Conservation (phyloP, 2,888 invertebrate genomes). For the Drosophila mettleri region DNA sequence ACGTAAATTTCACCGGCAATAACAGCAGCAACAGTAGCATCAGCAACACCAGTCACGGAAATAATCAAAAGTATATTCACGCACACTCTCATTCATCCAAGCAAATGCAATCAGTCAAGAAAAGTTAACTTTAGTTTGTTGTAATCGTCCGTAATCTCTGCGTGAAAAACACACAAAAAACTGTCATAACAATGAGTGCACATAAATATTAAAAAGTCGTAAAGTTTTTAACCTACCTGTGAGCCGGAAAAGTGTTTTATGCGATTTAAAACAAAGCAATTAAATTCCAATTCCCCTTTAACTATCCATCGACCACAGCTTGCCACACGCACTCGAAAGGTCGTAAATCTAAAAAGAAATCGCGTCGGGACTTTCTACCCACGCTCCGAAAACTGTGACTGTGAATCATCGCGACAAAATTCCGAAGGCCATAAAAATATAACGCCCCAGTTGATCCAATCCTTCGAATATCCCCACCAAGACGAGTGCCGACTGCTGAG, state of each 20-base stretch:
- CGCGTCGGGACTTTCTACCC: conserved; percentile 49
- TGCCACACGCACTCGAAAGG: conserved; percentile 57
- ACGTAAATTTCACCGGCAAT: conserved; percentile 37
- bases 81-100: conserved; percentile 18
- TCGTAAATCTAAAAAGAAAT: conserved; percentile 48
- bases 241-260: conserved; percentile 51
- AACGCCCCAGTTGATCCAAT: conserved; percentile 59
- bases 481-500: conserved; percentile 47
- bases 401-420: conserved; percentile 58
- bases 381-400: conserved; percentile 35
- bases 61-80: conserved; percentile 31
- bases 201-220: conserved; percentile 77
- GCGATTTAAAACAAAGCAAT: conserved; percentile 76
- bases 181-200: conserved; percentile 64
- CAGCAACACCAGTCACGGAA: conserved; percentile 25
- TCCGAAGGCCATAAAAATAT: conserved; percentile 64
- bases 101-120: conserved; percentile 46
- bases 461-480: conserved; percentile 25
- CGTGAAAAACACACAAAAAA: conserved; percentile 46
- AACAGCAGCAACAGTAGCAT: conserved; percentile 16
- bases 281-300: conserved; percentile 52
- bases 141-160: conserved; percentile 29
- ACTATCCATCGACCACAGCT: conserved; percentile 29
- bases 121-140: conserved; percentile 25
- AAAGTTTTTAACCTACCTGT: conserved; percentile 56